These are phyloP conservation scores for Drosophila eugracilis DNA, from an alignment of 1,140 invertebrate genomes.

Conservation along the genomic window DNA sequence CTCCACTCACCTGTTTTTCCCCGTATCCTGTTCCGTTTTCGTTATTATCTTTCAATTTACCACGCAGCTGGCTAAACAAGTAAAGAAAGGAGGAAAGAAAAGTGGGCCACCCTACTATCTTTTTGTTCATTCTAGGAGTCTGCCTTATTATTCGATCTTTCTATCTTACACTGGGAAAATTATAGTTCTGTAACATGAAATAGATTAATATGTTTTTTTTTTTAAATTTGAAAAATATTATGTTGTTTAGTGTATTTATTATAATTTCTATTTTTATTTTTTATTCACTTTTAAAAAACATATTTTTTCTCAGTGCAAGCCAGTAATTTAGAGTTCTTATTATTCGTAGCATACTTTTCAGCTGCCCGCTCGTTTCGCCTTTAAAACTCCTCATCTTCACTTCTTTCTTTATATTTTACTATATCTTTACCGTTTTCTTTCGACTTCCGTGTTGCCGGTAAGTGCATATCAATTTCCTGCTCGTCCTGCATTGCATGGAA, in stretches of 20 bases:
- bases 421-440: constrained; percentile 9
- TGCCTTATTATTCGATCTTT: constrained; percentile 1
- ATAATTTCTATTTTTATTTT: too few relatives aligned
- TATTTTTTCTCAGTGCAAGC: background rate
- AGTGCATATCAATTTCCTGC: constrained; percentile 80
- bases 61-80: constrained; percentile 73
- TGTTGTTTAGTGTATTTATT: too few relatives aligned
- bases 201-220: too few relatives aligned
- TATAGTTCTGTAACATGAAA: background rate
- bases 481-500: constrained; percentile 42
- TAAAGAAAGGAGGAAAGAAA: background rate
- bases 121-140: constrained; percentile 14
- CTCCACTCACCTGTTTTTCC: constrained; percentile 45
- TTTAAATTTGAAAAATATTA: too few relatives aligned
- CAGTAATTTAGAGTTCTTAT: constrained; percentile 44
- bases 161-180: constrained; percentile 1
- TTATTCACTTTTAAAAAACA: background rate
- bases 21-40: constrained; percentile 20
- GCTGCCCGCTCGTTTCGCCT: constrained; percentile 1
- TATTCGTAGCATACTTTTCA: constrained; percentile 62
- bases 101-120: constrained; percentile 28
- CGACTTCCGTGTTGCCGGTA: constrained; percentile 58
- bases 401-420: background rate
- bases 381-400: background rate
- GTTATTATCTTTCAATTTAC: constrained; percentile 80